Evolutionary conservation across 2,888 invertebrate genomes (phyloP).

Genomic region (Isoperla grammatica): DNA sequence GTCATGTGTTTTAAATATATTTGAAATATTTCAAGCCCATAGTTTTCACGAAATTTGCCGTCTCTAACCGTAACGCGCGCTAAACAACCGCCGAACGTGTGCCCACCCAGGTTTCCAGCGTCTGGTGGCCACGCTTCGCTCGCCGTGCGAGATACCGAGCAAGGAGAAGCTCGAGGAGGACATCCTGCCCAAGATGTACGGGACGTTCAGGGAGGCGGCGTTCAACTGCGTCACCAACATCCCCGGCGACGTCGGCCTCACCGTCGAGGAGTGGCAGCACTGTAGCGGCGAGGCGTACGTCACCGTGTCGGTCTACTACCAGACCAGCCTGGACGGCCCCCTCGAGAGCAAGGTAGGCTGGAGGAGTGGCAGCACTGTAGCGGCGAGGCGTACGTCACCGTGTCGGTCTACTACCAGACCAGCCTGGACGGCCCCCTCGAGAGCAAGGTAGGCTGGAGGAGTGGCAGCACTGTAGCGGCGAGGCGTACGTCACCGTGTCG

Average conservation of each 20-base stretch:
- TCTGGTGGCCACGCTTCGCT: slow-evolving; percentile 44
- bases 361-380: slow-evolving; percentile 45
- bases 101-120: slow-evolving; percentile 44
- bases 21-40: no score
- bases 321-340: slow-evolving; percentile 27
- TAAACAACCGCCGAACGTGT: no score
- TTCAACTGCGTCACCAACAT: slow-evolving; percentile 38
- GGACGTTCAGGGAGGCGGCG: slow-evolving; percentile 42
- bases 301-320: slow-evolving; percentile 45
- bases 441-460: slow-evolving; percentile 40
- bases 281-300: slow-evolving; percentile 41
- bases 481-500: slow-evolving; percentile 43
- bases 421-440: background rate
- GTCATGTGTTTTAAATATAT: no score
- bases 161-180: slow-evolving; percentile 46
- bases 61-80: no score
- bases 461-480: slow-evolving; percentile 42
- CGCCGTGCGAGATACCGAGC: slow-evolving; percentile 47
- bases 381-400: slow-evolving; percentile 42
- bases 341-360: slow-evolving; percentile 29
- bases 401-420: slow-evolving; percentile 44
- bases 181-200: slow-evolving; percentile 46
- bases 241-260: slow-evolving; percentile 41
- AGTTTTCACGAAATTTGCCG: no score
- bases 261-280: slow-evolving; percentile 46